These are phyloP conservation scores for Mythimna pallens DNA, from an alignment of 2,888 invertebrate species.

Conservation along the genomic window DNA sequence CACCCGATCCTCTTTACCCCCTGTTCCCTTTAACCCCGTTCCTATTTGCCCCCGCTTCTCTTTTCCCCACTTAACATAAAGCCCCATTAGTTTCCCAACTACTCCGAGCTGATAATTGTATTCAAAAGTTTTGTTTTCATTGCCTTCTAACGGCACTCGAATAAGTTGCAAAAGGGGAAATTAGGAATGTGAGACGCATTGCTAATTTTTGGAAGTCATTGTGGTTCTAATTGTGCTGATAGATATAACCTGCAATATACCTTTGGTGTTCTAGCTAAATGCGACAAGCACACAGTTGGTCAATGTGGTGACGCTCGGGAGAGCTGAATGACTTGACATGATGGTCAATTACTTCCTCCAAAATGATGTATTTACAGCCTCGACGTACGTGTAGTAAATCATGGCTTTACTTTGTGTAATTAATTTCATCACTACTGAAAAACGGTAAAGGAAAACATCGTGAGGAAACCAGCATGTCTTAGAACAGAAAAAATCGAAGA, in stretches of 20 bases:
- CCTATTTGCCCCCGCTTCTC: background rate
- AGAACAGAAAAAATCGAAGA: too few species aligned
- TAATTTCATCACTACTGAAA: too few species aligned
- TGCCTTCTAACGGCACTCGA: slow-evolving; percentile 42
- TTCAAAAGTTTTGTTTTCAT: slow-evolving; percentile 55
- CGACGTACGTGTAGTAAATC: too few species aligned
- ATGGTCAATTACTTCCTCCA: too few species aligned
- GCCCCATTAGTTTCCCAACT: slow-evolving; percentile 49
- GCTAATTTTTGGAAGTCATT: slow-evolving; percentile 7
- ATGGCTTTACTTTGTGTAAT: too few species aligned
- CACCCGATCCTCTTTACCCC: background rate
- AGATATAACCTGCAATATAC: background rate
- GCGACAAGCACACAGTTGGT: background rate
- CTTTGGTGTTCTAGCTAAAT: background rate
- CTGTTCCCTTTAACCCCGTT: background rate
- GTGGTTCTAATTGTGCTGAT: background rate
- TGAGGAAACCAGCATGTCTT: too few species aligned
- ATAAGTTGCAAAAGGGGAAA: slow-evolving; percentile 35
- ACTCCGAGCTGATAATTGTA: slow-evolving; percentile 50
- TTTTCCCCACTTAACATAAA: slow-evolving; percentile 31
- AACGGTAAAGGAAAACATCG: too few species aligned
- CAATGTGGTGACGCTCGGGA: background rate
- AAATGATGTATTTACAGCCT: too few species aligned
- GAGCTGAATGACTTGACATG: background rate
- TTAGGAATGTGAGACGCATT: slow-evolving; percentile 50